Evolutionary conservation across 2,888 invertebrate species (phyloP), one percentile per base, ranked within the genome.

Genomic region (Pollenia amentaria): DNA sequence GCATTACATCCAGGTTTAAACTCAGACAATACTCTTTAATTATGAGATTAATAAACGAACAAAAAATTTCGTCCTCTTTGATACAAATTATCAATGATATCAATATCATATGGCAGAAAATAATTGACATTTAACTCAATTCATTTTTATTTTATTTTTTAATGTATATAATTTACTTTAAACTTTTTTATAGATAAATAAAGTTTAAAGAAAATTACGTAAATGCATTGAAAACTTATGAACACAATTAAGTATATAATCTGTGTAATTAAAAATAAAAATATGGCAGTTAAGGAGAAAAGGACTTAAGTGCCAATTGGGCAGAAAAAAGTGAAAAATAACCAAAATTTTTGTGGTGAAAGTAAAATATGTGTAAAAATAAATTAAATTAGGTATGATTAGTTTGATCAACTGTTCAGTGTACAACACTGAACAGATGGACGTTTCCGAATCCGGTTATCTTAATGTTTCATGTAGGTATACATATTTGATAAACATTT

Each of bases 21-120:
- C 75, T 42, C 21, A n/a, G 10, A 40, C 51, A 75, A 64, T 8
- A 38, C 42, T 14, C 18, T 46, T n/a, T 40, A 42, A 75, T 75
- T 64, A 76, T 42, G 42, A 29, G n/a, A 65, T 53, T 76, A 53
- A 64, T 76, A 65, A 65, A 65, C 14, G 29, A 6, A 29, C 6
- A 29, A 42, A 42, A 44, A 40, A 76, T 51, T 48, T 48, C 62
- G 10, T 48, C 18, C 18, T 75, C 40, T 75, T 62, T 38, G 18
- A 11, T 62, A 75, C 38, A 75, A 48, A 62, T 51, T 62, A 14
- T 42, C 38, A 51, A 16, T 21, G n/a, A 14, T 14, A 75, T 75
- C 7, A n/a, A 75, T 21, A 51, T 16, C 62, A 62, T 75, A 62
- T 21, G 75, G 21, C 21, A 40, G 21, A 21, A 53, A n/a, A 42